These are phyloP conservation scores for Cynaeus angustus DNA, from an alignment of 2,888 invertebrate species.

Conservation along the genomic window DNA sequence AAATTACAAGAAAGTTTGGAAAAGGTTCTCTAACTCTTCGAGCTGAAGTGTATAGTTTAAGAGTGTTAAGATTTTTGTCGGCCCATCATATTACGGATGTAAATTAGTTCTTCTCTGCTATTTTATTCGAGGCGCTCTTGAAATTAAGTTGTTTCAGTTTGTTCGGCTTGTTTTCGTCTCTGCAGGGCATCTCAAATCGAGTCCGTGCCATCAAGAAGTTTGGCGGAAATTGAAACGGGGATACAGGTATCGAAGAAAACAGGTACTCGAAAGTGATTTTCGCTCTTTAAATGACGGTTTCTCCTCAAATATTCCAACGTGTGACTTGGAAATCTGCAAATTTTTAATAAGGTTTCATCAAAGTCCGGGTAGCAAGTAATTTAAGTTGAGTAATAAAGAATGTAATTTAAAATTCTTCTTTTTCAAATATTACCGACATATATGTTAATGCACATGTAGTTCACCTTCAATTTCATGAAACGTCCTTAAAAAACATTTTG, in stretches of 20 bases:
- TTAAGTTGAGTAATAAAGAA: not conserved
- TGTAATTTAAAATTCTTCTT: not conserved
- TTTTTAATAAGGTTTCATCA: conserved; percentile 1
- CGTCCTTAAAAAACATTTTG: no score
- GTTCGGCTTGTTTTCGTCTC: conserved; percentile 46
- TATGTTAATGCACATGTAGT: no score
- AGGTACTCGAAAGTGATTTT: no score
- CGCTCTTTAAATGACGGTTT: conserved; percentile 12
- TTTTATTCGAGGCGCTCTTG: conserved; percentile 39
- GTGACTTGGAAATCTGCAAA: conserved; percentile 2
- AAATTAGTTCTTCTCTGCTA: conserved; percentile 44
- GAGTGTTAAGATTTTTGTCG: conserved; percentile 42
- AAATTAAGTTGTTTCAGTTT: conserved; percentile 49
- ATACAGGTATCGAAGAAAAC: conserved; percentile 24
- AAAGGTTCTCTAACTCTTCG: conserved; percentile 40
- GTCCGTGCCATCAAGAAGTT: conserved; percentile 28
- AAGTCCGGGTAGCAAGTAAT: not conserved
- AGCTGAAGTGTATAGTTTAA: conserved; percentile 9
- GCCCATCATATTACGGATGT: conserved; percentile 45
- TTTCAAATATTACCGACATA: no score
- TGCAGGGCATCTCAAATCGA: conserved; percentile 45
- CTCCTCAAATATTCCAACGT: conserved; percentile 10
- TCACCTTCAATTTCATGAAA: no score
- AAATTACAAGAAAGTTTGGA: conserved; percentile 39
- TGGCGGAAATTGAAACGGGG: conserved; percentile 47